Evolutionary conservation across 2,797 vertebrate genomes (phyloP), one percentile per base, ranked within the genome.

Genomic region (Mastacembelus armatus): DNA sequence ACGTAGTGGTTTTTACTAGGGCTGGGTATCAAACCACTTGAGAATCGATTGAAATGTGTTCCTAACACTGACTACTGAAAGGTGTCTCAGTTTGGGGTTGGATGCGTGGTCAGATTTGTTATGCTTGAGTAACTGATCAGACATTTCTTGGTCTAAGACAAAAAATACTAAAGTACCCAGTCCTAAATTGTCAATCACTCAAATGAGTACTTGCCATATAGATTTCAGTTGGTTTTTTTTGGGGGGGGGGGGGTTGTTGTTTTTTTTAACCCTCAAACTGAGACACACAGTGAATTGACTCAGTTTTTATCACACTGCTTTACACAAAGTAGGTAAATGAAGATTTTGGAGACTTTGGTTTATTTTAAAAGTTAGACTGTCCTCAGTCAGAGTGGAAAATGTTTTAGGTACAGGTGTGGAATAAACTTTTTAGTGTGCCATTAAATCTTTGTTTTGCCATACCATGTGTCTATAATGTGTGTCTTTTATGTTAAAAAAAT

Each of bases 361-460:
- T 24, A 47, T 58, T 69, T 16, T 64, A 30, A 70, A 68, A 71
- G 10, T 21, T 42, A 21, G 0, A 21, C 47, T 52, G 52, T 51
- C 48, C 54, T 66, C 18, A 38, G 2, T 77, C 58, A 74, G 10
- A 29, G 12, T 67, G 62, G 21, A n/a, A n/a, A n/a, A n/a, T n/a
- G n/a, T n/a, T n/a, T n/a, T n/a, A n/a, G n/a, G n/a, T n/a, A n/a
- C n/a, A n/a, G n/a, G n/a, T n/a, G n/a, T 49, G 39, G 29, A 39
- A 21, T 15, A 67, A 12, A 26, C 30, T 58, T 33, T 33, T 51
- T 49, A 62, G 10, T 57, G 42, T 24, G 45, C 30, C 77, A 10
- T 62, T 71, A 44, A 57, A 66, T 56, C 2, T 56, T 85, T 68
- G 40, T 54, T 67, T 61, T 50, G 45, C n/a, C 48, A 22, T 16